Evolutionary conservation across 2,888 invertebrate genomes (phyloP), one percentile per base, ranked within the genome.

Genomic region (Rotaria socialis): DNA sequence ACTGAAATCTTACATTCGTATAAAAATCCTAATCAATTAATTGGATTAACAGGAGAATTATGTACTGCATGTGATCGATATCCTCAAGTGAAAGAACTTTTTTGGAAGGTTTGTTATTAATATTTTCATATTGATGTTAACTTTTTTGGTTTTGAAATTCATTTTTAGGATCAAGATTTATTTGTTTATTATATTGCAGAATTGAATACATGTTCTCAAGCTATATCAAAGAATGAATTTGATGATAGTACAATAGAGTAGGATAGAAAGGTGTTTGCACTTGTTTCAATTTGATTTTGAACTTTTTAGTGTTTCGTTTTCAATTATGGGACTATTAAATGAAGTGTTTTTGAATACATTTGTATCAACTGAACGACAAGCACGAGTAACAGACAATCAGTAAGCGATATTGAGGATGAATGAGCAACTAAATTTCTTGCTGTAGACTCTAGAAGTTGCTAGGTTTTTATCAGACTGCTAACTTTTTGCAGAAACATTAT

Each of bases 131-230:
- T 52, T 14, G 14, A 52, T 14, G 11, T 52, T 52, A 2, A 52
- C 52, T 14, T 52, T 52, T 52, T 52, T 47, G 5, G 11, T 0
- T 52, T 52, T 16, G 16, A 52, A 14, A 52, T 16, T 16, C 3
- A 11, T 52, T 52, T 8, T 52, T 80, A 80, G 75, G 75, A 80
- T 41, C 27, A 11, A 0, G 75, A 80, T 47, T 22, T 80, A 80
- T 80, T 80, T 80, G 22, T 47, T 80, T 80, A 80, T 80, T 80
- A 47, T 80, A 14, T 47, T 24, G 75, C 75, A 80, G 47, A 80
- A 24, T 47, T 80, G 24, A 43, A 80, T 5, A 24, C 75, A 0
- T 80, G 75, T 47, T 47, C 24, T 43, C 43, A 80, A 80, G 41
- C 2, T 4, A 80, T 80, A 24, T 67, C 35, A 35, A 67, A 35